phyloP scores from a whole-genome alignment of 2,797 vertebrate genomes.

The Silurus lanzhouensis region DNA sequence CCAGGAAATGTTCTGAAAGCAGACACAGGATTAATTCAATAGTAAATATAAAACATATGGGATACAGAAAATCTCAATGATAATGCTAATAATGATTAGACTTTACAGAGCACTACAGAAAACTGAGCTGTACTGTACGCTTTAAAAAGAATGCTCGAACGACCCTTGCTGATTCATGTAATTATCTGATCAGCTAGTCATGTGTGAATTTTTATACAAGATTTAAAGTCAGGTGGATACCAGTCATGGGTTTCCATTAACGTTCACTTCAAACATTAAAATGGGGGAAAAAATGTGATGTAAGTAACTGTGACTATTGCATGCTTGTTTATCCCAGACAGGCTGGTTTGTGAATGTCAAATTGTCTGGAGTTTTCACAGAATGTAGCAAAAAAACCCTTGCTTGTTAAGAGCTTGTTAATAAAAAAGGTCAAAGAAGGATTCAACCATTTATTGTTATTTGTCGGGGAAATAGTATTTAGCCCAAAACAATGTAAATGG shows the following conservation, averaged over 20 bases:
- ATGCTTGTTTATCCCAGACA: too few relatives aligned
- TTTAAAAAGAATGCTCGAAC: not conserved
- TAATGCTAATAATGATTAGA: not conserved
- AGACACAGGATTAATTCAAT: not conserved
- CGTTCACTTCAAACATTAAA: not conserved
- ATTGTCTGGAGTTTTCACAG: too few relatives aligned
- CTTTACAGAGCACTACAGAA: not conserved
- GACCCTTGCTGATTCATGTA: not conserved
- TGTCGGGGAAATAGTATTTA: too few relatives aligned
- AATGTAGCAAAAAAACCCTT: too few relatives aligned
- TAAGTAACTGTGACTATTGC: too few relatives aligned
- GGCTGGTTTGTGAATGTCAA: too few relatives aligned
- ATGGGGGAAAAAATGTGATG: not conserved
- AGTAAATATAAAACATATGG: not conserved
- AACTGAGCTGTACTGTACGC: not conserved
- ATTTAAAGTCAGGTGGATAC: not conserved
- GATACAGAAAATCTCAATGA: not conserved
- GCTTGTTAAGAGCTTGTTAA: too few relatives aligned
- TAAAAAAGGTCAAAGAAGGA: too few relatives aligned
- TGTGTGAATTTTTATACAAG: not conserved
- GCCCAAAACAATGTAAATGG: too few relatives aligned
- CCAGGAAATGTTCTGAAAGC: not conserved
- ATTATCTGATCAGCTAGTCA: not conserved
- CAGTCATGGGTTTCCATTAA: not conserved
- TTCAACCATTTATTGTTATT: too few relatives aligned